phyloP scores from a whole-genome alignment of 2,888 invertebrate genomes.

The Sabatieria punctata region DNA sequence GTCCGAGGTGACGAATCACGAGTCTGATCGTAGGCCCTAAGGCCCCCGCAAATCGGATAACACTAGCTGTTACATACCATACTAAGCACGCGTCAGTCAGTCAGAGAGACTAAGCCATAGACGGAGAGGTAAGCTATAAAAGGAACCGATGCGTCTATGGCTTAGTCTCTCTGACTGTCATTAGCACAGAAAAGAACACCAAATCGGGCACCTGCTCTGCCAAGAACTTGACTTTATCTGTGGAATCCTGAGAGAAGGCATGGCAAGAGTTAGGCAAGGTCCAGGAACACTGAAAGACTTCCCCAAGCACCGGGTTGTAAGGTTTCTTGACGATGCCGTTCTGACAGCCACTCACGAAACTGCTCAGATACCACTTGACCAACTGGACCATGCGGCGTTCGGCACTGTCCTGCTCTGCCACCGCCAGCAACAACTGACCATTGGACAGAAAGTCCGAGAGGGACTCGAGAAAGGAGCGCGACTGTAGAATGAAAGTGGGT shows the following conservation, averaged over 20 bases:
- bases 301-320: constrained; percentile 42
- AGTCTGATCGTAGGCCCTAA: too few relatives aligned
- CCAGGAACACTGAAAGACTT: constrained; percentile 42
- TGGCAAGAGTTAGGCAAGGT: constrained; percentile 25
- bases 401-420: constrained; percentile 17
- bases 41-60: too few relatives aligned
- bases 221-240: constrained; percentile 25
- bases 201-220: constrained; percentile 39
- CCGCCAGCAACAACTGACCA: constrained; percentile 36
- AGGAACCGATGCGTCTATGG: too few relatives aligned
- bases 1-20: too few relatives aligned
- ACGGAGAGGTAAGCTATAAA: too few relatives aligned
- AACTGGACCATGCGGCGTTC: constrained; percentile 36
- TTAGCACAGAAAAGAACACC: too few relatives aligned
- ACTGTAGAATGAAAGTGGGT: constrained; percentile 40
- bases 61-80: too few relatives aligned
- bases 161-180: too few relatives aligned
- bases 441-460: constrained; percentile 40
- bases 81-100: too few relatives aligned
- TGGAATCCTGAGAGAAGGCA: background rate
- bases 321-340: constrained; percentile 35
- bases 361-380: constrained; percentile 40
- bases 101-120: too few relatives aligned
- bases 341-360: constrained; percentile 35
- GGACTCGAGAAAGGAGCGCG: constrained; percentile 38